phyloP scores from a whole-genome alignment of 92 coral and sea anemone genomes.

The Epizoanthus fatuus region DNA sequence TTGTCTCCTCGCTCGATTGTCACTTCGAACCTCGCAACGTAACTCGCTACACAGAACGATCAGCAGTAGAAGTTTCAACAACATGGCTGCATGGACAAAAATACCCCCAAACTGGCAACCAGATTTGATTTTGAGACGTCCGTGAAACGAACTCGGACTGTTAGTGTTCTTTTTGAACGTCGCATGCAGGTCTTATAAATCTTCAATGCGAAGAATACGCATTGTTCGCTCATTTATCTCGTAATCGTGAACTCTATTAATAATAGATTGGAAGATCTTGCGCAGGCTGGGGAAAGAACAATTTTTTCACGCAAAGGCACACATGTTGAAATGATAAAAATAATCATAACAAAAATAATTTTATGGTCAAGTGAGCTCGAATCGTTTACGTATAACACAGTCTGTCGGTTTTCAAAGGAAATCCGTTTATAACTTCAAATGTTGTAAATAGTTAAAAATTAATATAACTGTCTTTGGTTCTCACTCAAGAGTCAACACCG shows the following conservation, averaged over 20 bases:
- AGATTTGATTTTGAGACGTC: background rate
- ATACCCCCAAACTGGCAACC: background rate
- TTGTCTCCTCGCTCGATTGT: background rate
- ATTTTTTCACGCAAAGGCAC: constrained; percentile 35
- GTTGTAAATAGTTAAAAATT: constrained; percentile 1
- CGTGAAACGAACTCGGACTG: constrained; percentile 17
- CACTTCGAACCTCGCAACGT: background rate
- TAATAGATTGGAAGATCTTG: constrained; percentile 27
- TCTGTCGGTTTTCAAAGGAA: background rate
- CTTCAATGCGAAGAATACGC: constrained; percentile 38
- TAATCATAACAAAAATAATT: background rate
- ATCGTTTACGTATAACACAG: background rate
- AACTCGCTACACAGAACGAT: constrained; percentile 8
- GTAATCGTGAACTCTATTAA: constrained; percentile 16
- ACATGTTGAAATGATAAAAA: constrained; percentile 33
- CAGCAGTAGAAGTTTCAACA: background rate
- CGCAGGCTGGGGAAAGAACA: constrained; percentile 19
- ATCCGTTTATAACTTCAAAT: background rate
- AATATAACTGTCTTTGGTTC: background rate
- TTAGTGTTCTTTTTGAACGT: constrained; percentile 26
- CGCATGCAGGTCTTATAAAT: constrained; percentile 31
- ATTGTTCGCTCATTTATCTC: constrained; percentile 19
- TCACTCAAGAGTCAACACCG: constrained; percentile 4
- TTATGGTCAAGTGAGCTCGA: background rate
- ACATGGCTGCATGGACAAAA: background rate